These are phyloP conservation scores for Varanus komodoensis DNA, from an alignment of 2,113 vertebrate species.

Conservation along the genomic window DNA sequence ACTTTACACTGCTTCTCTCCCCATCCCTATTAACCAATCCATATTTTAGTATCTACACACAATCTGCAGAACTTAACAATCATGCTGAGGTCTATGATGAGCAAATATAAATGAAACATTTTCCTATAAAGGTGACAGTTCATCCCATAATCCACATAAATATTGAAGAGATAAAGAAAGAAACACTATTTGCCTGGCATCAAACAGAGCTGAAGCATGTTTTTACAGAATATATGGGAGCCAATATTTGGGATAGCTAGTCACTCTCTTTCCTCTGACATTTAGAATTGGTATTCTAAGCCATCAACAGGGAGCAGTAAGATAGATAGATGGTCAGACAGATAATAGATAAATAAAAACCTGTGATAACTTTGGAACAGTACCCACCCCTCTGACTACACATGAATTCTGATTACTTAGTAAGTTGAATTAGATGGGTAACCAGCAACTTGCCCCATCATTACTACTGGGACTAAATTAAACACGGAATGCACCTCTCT, in stretches of 20 bases:
- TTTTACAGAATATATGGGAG: background rate
- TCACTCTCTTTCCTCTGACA: background rate
- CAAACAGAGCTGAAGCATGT: constrained; percentile 38
- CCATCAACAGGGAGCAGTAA: background rate
- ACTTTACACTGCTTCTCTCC: constrained; percentile 33
- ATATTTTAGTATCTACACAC: constrained; percentile 63
- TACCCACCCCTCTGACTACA: background rate
- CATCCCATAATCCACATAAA: constrained; percentile 75
- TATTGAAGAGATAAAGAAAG: constrained; percentile 65
- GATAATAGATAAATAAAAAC: background rate
- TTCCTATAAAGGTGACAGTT: constrained; percentile 61
- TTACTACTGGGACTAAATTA: background rate
- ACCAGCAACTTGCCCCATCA: background rate
- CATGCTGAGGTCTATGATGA: constrained; percentile 49
- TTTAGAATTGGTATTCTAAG: background rate
- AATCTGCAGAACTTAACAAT: constrained; percentile 57
- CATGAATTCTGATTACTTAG: background rate
- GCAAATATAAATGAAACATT: constrained; percentile 73
- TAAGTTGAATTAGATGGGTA: background rate
- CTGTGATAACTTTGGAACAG: background rate
- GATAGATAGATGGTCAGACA: background rate
- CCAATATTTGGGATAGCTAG: background rate
- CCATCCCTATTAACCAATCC: constrained; percentile 35
- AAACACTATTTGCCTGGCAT: constrained; percentile 37
- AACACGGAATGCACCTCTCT: background rate